A percentile compares a stretch with the other conserved stretches of the same genome.
These are phyloP conservation scores for Campoletis sonorensis DNA, from an alignment of 1,140 invertebrate genomes.

Conservation along the genomic window DNA sequence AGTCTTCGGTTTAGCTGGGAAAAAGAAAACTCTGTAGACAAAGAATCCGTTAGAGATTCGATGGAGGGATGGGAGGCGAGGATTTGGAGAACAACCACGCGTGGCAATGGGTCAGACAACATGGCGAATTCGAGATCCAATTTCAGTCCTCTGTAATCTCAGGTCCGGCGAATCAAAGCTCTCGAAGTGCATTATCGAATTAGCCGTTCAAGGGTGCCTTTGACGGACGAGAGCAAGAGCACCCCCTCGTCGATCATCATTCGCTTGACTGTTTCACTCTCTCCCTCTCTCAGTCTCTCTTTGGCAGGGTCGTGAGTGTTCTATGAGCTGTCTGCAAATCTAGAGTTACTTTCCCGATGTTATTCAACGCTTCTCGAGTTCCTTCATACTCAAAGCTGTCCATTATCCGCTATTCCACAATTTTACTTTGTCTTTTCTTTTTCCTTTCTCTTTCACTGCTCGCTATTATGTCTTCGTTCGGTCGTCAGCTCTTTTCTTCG, in stretches of 20 bases:
- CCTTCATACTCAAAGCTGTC: slow-evolving; percentile 13
- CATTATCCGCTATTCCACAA: neutral
- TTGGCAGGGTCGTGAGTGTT: neutral
- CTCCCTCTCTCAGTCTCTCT: neutral
- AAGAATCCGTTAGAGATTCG: neutral
- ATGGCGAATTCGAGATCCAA: slow-evolving; percentile 43
- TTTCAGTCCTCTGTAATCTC: slow-evolving; percentile 46
- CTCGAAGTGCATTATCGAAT: slow-evolving; percentile 47
- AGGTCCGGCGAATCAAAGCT: slow-evolving; percentile 46
- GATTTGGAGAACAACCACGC: neutral
- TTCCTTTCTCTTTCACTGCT: neutral
- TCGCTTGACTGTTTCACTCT: slow-evolving; percentile 6
- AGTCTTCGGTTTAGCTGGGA: neutral
- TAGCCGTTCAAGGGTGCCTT: slow-evolving; percentile 39
- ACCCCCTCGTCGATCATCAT: slow-evolving; percentile 7
- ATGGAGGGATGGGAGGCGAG: neutral
- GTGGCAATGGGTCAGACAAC: slow-evolving; percentile 18
- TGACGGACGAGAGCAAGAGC: slow-evolving; percentile 14
- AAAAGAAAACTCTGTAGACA: slow-evolving; percentile 10
- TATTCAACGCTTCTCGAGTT: slow-evolving; percentile 31
- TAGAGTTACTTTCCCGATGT: slow-evolving; percentile 22
- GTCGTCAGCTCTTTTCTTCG: neutral
- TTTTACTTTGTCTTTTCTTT: neutral
- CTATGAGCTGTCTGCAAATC: slow-evolving; percentile 15
- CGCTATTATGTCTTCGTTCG: neutral